Conservation (phyloP, 2,797 vertebrate species). For the Nannoperca obscura region DNA sequence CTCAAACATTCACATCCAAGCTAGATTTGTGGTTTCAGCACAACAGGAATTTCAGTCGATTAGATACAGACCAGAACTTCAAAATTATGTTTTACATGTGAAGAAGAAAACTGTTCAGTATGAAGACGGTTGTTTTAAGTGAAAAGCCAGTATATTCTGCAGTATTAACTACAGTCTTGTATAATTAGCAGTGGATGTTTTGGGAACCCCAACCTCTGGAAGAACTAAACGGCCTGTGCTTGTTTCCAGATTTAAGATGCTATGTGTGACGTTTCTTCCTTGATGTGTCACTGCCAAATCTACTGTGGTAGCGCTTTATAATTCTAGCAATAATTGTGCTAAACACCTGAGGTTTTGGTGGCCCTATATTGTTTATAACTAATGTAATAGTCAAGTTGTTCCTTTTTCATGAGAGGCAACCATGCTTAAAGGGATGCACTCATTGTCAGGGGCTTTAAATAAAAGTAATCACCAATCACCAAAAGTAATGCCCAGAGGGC, state of each 20-base stretch:
- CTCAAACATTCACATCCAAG: slow-evolving; percentile 56
- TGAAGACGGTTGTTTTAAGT: slow-evolving; percentile 23
- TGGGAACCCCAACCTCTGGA: slow-evolving; percentile 48
- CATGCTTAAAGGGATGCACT: slow-evolving; percentile 17
- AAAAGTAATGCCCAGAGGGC: too few species aligned
- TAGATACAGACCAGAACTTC: slow-evolving; percentile 3
- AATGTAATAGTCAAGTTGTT: not conserved
- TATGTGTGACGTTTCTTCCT: slow-evolving; percentile 62
- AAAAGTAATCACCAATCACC: slow-evolving; percentile 18
- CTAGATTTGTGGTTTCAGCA: slow-evolving; percentile 5
- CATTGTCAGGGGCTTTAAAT: slow-evolving; percentile 36
- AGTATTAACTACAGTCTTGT: slow-evolving; percentile 18
- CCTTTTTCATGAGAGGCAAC: not conserved
- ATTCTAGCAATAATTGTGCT: slow-evolving; percentile 66
- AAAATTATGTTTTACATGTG: slow-evolving; percentile 5
- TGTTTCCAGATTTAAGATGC: slow-evolving; percentile 65
- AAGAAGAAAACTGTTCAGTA: slow-evolving; percentile 9
- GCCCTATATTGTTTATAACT: slow-evolving; percentile 17
- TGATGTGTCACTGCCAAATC: slow-evolving; percentile 65
- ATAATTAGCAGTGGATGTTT: slow-evolving; percentile 49
- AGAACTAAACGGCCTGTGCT: slow-evolving; percentile 34
- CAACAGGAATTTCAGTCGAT: not conserved
- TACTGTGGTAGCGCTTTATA: slow-evolving; percentile 57
- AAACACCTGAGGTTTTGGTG: slow-evolving; percentile 17
- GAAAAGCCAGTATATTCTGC: slow-evolving; percentile 18